Percentiles rank a stretch among this genome's conserved stretches.
Evolutionary conservation across 1,140 invertebrate genomes (phyloP).

Genomic region (Dreissena rostriformis): DNA sequence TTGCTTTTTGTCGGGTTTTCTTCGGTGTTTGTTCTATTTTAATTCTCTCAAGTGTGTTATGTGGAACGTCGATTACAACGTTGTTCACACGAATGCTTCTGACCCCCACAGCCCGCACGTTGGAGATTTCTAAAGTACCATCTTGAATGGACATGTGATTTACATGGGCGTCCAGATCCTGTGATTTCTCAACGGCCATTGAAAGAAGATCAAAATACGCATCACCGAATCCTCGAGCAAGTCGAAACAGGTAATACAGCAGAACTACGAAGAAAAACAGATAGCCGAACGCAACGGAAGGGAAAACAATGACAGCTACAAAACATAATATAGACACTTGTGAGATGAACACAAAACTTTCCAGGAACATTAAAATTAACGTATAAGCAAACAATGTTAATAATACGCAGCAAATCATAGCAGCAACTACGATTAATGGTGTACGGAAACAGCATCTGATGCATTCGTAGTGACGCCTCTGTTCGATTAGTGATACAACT

Average conservation of each 20-base stretch:
- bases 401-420: not conserved
- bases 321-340: conserved; percentile 31
- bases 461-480: not conserved
- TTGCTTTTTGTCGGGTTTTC: not conserved
- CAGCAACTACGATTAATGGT: not conserved
- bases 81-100: conserved; percentile 25
- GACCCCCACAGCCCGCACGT: not conserved
- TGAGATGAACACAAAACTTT: conserved; percentile 34
- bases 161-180: not conserved
- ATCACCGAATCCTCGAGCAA: conserved; percentile 27
- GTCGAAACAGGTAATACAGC: conserved; percentile 31
- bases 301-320: conserved; percentile 41
- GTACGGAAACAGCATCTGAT: not conserved
- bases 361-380: conserved; percentile 24
- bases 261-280: conserved; percentile 38
- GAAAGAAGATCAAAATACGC: conserved; percentile 31
- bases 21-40: not conserved
- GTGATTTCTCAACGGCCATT: conserved; percentile 15
- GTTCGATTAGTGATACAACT: conserved; percentile 2
- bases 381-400: conserved; percentile 24
- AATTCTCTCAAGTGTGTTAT: conserved; percentile 4
- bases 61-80: not conserved
- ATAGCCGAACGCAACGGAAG: conserved; percentile 41
- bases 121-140: conserved; percentile 31
- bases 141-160: conserved; percentile 6